Conservation (phyloP, 2,113 vertebrate genomes). For the Trogon surrucura region DNA sequence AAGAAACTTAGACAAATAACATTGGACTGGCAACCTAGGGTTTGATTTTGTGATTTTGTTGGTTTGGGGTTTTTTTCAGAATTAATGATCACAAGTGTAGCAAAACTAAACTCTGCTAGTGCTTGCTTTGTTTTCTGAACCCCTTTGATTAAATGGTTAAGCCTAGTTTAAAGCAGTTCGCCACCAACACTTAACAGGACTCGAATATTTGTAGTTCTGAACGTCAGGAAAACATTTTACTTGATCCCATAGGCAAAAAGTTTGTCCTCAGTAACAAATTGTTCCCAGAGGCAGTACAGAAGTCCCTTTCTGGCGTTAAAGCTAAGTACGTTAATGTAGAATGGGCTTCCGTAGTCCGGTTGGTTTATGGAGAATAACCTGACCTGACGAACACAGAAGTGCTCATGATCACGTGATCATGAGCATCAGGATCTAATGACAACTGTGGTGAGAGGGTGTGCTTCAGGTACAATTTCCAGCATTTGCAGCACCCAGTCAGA, state of each 20-base stretch:
- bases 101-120: not conserved
- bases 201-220: not conserved
- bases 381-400: not conserved
- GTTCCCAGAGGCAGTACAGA: not conserved
- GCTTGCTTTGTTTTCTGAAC: not conserved
- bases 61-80: not conserved
- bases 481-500: not conserved
- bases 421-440: not conserved
- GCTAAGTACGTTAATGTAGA: not conserved
- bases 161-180: not conserved
- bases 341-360: not conserved
- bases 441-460: not conserved
- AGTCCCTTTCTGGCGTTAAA: not conserved
- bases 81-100: not conserved
- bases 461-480: not conserved
- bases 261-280: not conserved
- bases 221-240: not conserved
- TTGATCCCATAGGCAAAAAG: not conserved
- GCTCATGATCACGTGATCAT: too few relatives aligned
- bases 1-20: not conserved
- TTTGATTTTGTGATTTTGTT: not conserved
- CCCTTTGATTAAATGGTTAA: not conserved
- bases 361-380: not conserved
- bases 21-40: not conserved
- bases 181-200: accelerated